A percentile compares a stretch with the other conserved stretches of the same genome.
Evolutionary conservation across 2,888 invertebrate genomes (phyloP).

Genomic region (Bruchidius siliquastri): DNA sequence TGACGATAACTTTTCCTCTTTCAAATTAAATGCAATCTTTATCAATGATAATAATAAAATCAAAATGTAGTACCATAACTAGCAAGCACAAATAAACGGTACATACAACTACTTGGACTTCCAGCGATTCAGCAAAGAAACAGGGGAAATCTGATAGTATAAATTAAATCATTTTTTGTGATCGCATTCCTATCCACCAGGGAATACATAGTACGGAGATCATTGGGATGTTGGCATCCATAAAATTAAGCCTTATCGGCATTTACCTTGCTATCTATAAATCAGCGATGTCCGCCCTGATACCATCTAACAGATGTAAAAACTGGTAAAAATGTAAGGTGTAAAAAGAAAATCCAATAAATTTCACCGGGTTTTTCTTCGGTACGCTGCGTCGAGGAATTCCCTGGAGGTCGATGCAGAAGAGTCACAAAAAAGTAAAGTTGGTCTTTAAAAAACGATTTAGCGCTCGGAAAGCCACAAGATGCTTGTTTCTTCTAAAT

Average conservation of each 20-base stretch:
- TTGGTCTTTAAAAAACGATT: not conserved
- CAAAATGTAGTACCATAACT: not conserved
- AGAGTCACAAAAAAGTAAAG: not conserved
- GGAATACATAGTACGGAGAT: not conserved
- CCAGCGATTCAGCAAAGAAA: not conserved
- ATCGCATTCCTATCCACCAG: not conserved
- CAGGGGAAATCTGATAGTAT: not conserved
- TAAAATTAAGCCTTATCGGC: not conserved
- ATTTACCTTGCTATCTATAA: not conserved
- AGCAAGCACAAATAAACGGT: not conserved
- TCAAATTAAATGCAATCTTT: no score
- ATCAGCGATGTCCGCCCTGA: not conserved
- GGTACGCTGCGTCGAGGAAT: not conserved
- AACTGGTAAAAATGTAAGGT: not conserved
- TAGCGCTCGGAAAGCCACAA: not conserved
- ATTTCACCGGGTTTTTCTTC: not conserved
- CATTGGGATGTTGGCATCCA: not conserved
- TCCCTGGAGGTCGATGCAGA: not conserved
- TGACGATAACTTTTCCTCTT: no score
- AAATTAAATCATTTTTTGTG: not conserved
- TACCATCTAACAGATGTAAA: not conserved
- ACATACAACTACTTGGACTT: not conserved
- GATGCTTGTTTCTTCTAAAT: not conserved
- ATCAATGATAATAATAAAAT: no score
- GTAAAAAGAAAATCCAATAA: not conserved